Conservation (phyloP, 2,797 vertebrate genomes). For the Bovichtus diacanthus region DNA sequence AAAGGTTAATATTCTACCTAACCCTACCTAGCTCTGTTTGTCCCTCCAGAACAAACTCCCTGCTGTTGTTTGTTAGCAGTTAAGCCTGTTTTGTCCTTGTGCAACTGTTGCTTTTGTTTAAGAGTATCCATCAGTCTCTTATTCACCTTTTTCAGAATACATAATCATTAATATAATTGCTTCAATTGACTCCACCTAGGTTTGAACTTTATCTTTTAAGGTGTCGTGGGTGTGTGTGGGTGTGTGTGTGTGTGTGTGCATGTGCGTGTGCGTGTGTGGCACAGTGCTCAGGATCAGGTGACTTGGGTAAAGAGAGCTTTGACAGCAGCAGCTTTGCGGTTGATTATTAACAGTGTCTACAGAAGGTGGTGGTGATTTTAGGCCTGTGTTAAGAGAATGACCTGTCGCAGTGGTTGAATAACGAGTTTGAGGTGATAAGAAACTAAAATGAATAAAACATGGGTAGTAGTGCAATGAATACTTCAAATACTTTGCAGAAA, state of each 20-base stretch:
- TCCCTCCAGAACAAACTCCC: not conserved
- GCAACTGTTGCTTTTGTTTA: slow-evolving; percentile 33
- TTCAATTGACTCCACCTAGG: slow-evolving; percentile 31
- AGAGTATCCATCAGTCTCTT: slow-evolving; percentile 15
- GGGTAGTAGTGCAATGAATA: not conserved
- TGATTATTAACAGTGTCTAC: slow-evolving; percentile 72
- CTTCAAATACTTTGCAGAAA: not conserved
- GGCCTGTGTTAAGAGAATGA: slow-evolving; percentile 14
- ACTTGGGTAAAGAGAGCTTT: slow-evolving; percentile 57
- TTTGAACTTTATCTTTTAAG: slow-evolving; percentile 35
- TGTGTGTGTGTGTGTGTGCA: not conserved
- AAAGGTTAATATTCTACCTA: not conserved
- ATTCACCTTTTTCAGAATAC: slow-evolving; percentile 46
- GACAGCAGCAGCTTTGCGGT: slow-evolving; percentile 64
- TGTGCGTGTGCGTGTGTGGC: slow-evolving; percentile 12
- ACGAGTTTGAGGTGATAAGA: not conserved
- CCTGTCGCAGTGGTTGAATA: not conserved
- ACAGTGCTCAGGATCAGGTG: slow-evolving; percentile 60
- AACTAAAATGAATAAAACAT: not conserved
- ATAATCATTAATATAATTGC: slow-evolving; percentile 19
- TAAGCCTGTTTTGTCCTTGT: slow-evolving; percentile 15
- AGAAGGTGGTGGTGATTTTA: slow-evolving; percentile 18
- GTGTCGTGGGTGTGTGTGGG: slow-evolving; percentile 29
- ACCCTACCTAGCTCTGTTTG: not conserved
- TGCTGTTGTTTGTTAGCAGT: not conserved